Evolutionary conservation across 2,797 vertebrate genomes (phyloP).

Genomic region (Macrochelys suwanniensis): DNA sequence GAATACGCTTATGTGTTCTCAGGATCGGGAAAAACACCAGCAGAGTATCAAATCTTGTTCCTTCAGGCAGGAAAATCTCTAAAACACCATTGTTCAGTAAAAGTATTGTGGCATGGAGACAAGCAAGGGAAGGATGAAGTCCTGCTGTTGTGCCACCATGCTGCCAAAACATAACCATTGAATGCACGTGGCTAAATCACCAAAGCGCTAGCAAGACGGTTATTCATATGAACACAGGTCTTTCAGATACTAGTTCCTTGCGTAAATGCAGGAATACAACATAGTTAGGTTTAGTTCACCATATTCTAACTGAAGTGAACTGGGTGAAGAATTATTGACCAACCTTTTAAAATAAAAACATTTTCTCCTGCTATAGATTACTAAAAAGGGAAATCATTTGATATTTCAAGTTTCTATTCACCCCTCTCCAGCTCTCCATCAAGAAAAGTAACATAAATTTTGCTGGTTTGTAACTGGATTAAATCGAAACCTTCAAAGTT

Average conservation of each 20-base stretch:
- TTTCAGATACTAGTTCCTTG: not conserved
- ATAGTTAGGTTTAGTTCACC: not conserved
- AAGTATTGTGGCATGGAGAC: not conserved
- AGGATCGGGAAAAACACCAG: not conserved
- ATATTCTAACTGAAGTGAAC: not conserved
- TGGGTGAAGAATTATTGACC: not conserved
- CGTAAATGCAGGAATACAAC: not conserved
- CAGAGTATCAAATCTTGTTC: not conserved
- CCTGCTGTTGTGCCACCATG: not conserved
- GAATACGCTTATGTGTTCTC: not conserved
- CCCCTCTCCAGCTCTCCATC: not conserved
- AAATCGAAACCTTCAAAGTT: not conserved
- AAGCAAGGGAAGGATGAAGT: not conserved
- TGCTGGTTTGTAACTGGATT: not conserved
- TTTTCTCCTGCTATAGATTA: not conserved
- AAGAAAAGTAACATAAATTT: not conserved
- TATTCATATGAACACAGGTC: not conserved
- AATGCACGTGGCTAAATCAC: not conserved
- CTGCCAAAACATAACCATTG: not conserved
- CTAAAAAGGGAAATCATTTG: not conserved
- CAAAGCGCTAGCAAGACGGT: rapidly evolving
- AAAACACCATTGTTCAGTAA: not conserved
- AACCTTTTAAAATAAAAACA: not conserved
- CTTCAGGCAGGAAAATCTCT: not conserved
- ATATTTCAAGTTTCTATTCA: not conserved